phyloP scores from a whole-genome alignment of 2,797 vertebrate genomes.

The Cossypha heuglini region DNA sequence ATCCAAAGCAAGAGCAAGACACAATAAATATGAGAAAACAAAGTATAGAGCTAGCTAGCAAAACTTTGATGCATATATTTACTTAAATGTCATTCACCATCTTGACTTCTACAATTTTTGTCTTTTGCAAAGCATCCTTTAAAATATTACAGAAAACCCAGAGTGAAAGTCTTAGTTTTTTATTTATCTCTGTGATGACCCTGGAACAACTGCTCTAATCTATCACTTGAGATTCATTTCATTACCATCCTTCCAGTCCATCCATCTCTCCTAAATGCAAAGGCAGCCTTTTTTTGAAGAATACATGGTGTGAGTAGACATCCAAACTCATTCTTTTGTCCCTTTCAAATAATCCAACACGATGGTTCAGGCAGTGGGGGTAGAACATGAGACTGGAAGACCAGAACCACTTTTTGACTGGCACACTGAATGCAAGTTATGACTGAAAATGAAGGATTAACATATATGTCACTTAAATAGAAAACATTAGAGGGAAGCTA shows the following conservation, averaged over 20 bases:
- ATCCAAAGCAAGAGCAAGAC: not conserved
- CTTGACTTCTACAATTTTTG: not conserved
- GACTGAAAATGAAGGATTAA: not conserved
- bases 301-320: not conserved
- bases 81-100: not conserved
- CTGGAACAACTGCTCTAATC: not conserved
- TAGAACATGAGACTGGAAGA: not conserved
- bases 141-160: not conserved
- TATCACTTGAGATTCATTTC: not conserved
- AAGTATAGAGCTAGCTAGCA: not conserved
- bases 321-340: not conserved
- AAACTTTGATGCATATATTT: not conserved
- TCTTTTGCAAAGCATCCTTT: not conserved
- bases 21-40: not conserved
- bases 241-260: not conserved
- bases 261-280: not conserved
- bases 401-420: not conserved
- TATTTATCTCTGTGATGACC: not conserved
- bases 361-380: not conserved
- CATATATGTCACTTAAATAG: not conserved
- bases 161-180: not conserved
- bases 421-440: not conserved
- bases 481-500: not conserved
- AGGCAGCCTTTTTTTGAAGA: slow-evolving; percentile 22
- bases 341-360: not conserved